A percentile compares a stretch with the other conserved stretches of the same genome.
Evolutionary conservation across 2,888 invertebrate species (phyloP).

Genomic region (Eupithecia exiguata): DNA sequence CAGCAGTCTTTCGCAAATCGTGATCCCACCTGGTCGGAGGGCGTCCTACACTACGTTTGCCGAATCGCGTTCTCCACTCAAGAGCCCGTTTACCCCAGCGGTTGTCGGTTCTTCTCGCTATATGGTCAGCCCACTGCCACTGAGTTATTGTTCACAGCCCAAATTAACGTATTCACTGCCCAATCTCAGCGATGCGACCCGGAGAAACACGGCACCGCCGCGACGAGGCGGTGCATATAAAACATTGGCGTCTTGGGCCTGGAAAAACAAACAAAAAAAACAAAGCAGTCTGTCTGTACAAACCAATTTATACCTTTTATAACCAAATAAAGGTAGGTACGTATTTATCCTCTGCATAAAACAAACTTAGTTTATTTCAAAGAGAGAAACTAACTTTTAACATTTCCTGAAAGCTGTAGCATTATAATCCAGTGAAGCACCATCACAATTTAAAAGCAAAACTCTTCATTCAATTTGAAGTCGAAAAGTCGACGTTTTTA

Average conservation of each 20-base stretch:
- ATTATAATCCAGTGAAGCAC: slow-evolving; percentile 2
- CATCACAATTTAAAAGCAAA: slow-evolving; percentile 10
- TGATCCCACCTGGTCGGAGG: too few relatives aligned
- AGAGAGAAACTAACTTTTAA: neutral
- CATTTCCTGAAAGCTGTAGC: neutral
- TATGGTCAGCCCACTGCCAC: too few relatives aligned
- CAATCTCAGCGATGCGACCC: too few relatives aligned
- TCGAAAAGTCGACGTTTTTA: slow-evolving; percentile 29
- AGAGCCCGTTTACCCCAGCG: too few relatives aligned
- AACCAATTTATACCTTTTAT: neutral
- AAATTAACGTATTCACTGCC: neutral
- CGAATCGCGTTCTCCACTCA: too few relatives aligned
- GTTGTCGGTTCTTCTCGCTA: too few relatives aligned
- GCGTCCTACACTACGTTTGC: too few relatives aligned
- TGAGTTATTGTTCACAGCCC: neutral
- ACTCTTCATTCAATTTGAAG: slow-evolving; percentile 15
- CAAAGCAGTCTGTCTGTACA: neutral
- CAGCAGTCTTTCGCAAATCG: too few relatives aligned
- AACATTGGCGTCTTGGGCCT: too few relatives aligned
- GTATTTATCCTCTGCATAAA: neutral
- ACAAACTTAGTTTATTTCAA: neutral
- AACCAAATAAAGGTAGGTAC: neutral
- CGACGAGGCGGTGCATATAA: too few relatives aligned
- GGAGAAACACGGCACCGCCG: too few relatives aligned
- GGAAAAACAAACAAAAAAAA: neutral